Evolutionary conservation across 2,888 invertebrate species (phyloP).

Genomic region (Invenusta paracnida): DNA sequence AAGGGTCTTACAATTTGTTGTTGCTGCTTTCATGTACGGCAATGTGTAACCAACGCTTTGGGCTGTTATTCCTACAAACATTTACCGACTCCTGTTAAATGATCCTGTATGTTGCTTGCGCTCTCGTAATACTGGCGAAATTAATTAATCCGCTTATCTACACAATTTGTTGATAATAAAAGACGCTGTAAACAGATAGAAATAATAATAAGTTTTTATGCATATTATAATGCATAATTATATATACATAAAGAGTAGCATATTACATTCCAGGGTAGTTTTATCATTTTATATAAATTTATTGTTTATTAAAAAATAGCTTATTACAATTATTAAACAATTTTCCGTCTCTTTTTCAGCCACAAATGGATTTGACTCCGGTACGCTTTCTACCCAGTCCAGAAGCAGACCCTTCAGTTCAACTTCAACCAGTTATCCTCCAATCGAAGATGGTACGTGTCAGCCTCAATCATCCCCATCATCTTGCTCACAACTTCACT

Average conservation of each 20-base stretch:
- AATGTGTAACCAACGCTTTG: no score
- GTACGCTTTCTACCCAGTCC: neutral
- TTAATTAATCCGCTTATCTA: neutral
- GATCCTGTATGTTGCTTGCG: no score
- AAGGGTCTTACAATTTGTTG: neutral
- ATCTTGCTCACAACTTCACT: neutral
- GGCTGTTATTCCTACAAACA: no score
- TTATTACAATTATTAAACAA: no score
- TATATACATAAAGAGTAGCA: no score
- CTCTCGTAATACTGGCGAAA: no score
- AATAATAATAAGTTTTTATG: neutral
- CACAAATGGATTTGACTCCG: neutral
- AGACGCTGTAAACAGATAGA: neutral
- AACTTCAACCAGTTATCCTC: constrained; percentile 44
- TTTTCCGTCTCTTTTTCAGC: neutral
- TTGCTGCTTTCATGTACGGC: neutral
- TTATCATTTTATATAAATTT: no score
- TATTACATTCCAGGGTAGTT: no score
- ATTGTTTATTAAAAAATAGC: no score
- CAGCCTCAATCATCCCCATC: neutral
- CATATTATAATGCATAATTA: neutral
- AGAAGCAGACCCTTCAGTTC: constrained; percentile 17
- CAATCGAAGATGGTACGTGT: constrained; percentile 24
- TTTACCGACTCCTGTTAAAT: no score
- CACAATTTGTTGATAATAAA: neutral